Evolutionary conservation across 2,888 invertebrate genomes (phyloP).

Genomic region (Epicampocera succincta): DNA sequence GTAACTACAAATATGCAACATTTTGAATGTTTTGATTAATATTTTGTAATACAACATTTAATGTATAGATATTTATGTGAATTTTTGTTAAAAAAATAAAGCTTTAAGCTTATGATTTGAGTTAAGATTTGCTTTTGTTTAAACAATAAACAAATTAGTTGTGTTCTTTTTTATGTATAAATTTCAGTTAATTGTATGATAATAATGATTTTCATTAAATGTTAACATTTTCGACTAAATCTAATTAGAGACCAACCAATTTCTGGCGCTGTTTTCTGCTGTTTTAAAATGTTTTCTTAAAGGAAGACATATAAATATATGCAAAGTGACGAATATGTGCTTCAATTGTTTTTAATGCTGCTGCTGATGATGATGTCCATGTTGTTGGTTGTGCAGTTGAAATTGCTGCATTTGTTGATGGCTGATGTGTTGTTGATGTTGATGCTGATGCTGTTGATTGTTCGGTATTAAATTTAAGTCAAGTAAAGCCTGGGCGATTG

Average conservation of each 20-base stretch:
- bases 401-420: conserved; percentile 39
- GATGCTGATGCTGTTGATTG: conserved; percentile 51
- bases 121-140: conserved; percentile 16
- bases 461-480: conserved; percentile 73
- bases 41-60: conserved; percentile 41
- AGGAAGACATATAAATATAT: conserved; percentile 62
- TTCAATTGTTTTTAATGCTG: conserved; percentile 55
- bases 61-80: conserved; percentile 50
- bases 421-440: conserved; percentile 38
- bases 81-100: conserved; percentile 43
- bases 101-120: conserved; percentile 57
- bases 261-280: conserved; percentile 9
- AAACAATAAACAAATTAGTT: conserved; percentile 24
- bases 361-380: conserved; percentile 45
- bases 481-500: conserved; percentile 76
- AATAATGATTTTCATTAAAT: conserved; percentile 56
- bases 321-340: conserved; percentile 9
- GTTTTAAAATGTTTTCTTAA: conserved; percentile 2
- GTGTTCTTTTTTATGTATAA: conserved; percentile 9
- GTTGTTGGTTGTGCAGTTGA: conserved; percentile 27
- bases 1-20: conserved; percentile 44
- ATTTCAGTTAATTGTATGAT: conserved; percentile 36
- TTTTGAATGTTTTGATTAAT: conserved; percentile 41
- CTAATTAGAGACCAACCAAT: conserved; percentile 25
- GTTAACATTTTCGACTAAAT: conserved; percentile 67